These are phyloP conservation scores for Myiozetetes cayanensis DNA, from an alignment of 2,113 vertebrate species.

Conservation along the genomic window DNA sequence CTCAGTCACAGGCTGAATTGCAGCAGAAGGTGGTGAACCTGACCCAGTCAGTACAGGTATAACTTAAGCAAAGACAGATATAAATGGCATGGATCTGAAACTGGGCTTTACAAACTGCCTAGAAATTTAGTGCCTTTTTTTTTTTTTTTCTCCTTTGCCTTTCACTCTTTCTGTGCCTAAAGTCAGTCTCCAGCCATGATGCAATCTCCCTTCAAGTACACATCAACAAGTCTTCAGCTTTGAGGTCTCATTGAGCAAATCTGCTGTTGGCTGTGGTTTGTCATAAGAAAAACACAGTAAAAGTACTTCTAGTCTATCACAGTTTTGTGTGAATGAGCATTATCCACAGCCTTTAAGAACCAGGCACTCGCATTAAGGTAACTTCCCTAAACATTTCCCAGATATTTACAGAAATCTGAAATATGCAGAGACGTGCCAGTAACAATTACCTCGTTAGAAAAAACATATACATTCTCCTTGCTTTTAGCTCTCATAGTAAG, in stretches of 20 bases:
- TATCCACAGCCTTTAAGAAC: not conserved
- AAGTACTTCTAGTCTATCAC: constrained; percentile 19
- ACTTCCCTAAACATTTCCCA: not conserved
- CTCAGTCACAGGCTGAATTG: not conserved
- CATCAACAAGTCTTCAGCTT: not conserved
- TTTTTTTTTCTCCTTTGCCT: not conserved
- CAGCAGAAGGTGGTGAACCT: not conserved
- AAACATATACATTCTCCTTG: not conserved
- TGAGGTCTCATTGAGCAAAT: not conserved
- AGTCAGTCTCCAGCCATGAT: not conserved
- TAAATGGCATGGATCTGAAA: not conserved
- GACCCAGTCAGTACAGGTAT: not conserved
- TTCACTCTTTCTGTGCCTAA: not conserved
- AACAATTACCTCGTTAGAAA: not conserved
- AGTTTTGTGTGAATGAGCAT: constrained; percentile 25
- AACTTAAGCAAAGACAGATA: not conserved
- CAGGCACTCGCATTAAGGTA: not conserved
- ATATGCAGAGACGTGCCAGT: constrained; percentile 1
- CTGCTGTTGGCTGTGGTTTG: not conserved
- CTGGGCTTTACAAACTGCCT: not conserved
- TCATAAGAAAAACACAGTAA: not conserved
- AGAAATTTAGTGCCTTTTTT: not conserved
- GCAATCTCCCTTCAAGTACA: not conserved
- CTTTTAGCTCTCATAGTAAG: constrained; percentile 9
- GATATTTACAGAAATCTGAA: constrained; percentile 30